Evolutionary conservation across 2,113 vertebrate species (phyloP).

Genomic region (Tretioscincus oriximinensis): DNA sequence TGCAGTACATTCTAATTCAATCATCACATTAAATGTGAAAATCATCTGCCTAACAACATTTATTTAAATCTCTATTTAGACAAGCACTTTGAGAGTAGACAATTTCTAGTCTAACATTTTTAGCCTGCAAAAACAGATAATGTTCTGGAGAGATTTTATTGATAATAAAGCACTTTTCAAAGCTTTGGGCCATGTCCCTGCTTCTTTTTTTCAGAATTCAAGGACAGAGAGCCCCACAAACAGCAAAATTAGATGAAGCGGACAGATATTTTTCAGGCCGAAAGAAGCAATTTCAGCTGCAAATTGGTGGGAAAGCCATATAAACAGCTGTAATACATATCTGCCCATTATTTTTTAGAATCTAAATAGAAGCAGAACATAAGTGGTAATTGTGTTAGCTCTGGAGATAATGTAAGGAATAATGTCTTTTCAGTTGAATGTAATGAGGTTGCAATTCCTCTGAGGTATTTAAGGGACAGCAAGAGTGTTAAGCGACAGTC

Average conservation of each 20-base stretch:
- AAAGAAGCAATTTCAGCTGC: not conserved
- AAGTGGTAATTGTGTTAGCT: constrained; percentile 16
- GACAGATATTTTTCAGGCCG: constrained; percentile 15
- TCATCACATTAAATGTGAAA: not conserved
- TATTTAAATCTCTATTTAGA: constrained; percentile 48
- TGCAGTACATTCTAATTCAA: not conserved
- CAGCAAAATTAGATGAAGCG: not conserved
- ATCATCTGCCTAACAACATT: constrained; percentile 25
- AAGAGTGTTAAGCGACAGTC: constrained; percentile 52
- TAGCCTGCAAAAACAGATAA: not conserved
- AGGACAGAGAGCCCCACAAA: not conserved
- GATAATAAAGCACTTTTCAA: constrained; percentile 13
- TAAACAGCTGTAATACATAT: constrained; percentile 15
- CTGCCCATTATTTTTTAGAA: constrained; percentile 33
- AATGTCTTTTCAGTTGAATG: constrained; percentile 37
- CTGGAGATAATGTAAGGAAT: constrained; percentile 33
- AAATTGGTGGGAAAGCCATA: constrained; percentile 39
- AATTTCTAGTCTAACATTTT: constrained; percentile 11
- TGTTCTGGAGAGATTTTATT: constrained; percentile 12
- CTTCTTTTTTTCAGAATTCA: not conserved
- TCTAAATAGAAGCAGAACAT: not conserved
- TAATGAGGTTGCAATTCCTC: constrained; percentile 53
- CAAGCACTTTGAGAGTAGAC: constrained; percentile 31
- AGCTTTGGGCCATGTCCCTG: not conserved
- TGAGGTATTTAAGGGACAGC: constrained; percentile 47